Evolutionary conservation across 37 sponge, comb jelly and placozoan genomes (phyloP).

Genomic region (Petrosia ficiformis): DNA sequence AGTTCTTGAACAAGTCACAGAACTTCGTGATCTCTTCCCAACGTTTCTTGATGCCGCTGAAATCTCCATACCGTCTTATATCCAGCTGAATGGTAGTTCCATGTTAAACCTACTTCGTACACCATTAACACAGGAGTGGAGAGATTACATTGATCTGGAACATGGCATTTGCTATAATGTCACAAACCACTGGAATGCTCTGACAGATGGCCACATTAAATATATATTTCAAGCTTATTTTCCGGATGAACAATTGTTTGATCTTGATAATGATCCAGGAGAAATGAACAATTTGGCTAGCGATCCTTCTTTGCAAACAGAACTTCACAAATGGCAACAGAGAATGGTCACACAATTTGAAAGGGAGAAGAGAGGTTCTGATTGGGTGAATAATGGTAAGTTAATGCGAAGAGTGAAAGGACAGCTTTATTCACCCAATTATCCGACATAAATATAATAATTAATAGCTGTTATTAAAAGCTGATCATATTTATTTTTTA

Average conservation of each 20-base stretch:
- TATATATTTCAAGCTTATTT: constrained; percentile 62
- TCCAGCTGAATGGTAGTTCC: constrained; percentile 48
- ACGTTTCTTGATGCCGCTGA: constrained; percentile 55
- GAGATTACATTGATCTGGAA: constrained; percentile 57
- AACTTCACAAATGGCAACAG: constrained; percentile 34
- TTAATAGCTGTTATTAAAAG: too few species aligned
- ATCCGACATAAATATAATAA: constrained; percentile 8
- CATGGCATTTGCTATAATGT: constrained; percentile 56
- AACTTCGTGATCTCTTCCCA: constrained; percentile 68
- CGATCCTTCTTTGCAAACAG: constrained; percentile 14
- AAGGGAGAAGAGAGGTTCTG: constrained; percentile 40
- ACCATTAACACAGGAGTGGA: constrained; percentile 13
- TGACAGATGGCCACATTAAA: constrained; percentile 60
- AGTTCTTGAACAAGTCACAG: constrained; percentile 22
- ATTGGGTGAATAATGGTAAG: constrained; percentile 46
- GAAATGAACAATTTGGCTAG: constrained; percentile 49
- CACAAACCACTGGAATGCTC: constrained; percentile 72
- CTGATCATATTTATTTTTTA: too few species aligned
- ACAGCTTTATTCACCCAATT: constrained; percentile 64
- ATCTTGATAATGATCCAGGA: constrained; percentile 39
- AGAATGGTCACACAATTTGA: constrained; percentile 62
- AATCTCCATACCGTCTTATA: constrained; percentile 4
- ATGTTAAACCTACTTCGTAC: constrained; percentile 8
- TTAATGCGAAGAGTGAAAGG: constrained; percentile 46
- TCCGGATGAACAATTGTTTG: constrained; percentile 63